Evolutionary conservation across 1,140 invertebrate species (phyloP).

Genomic region (Ceratoteleas bidentatus): DNA sequence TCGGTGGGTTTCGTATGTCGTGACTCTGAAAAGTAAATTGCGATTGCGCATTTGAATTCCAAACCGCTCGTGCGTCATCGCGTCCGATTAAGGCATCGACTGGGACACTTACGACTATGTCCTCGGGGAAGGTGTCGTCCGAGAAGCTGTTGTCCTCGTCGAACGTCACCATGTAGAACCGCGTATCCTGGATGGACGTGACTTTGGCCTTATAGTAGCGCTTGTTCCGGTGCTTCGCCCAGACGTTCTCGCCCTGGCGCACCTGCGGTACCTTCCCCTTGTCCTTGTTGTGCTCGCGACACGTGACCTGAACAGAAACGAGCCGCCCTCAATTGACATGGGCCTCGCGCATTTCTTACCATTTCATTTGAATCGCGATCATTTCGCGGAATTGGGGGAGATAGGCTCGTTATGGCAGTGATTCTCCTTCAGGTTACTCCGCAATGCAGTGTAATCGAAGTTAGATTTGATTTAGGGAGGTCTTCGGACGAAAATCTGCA

Average conservation of each 20-base stretch:
- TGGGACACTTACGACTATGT: constrained; percentile 79
- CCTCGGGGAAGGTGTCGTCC: constrained; percentile 83
- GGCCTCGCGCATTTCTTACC: no score
- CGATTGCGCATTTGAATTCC: no score
- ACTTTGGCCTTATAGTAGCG: constrained; percentile 84
- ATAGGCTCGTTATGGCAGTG: no score
- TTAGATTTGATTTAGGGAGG: no score
- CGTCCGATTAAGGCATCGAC: no score
- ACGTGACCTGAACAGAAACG: constrained; percentile 79
- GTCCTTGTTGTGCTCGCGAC: constrained; percentile 76
- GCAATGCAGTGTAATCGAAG: no score
- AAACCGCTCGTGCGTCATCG: no score
- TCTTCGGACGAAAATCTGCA: no score
- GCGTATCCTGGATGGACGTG: constrained; percentile 78
- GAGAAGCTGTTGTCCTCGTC: constrained; percentile 84
- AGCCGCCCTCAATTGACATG: no score
- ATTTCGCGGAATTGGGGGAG: no score
- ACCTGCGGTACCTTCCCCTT: constrained; percentile 75
- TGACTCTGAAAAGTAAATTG: constrained; percentile 68
- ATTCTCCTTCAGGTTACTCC: no score
- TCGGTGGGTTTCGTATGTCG: constrained; percentile 75
- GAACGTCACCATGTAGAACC: constrained; percentile 85
- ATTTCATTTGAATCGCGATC: no score
- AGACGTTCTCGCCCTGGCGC: constrained; percentile 79
- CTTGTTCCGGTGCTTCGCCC: constrained; percentile 85